These are phyloP conservation scores for Hermaeophaga mercurialis DNA, from an alignment of 2,888 invertebrate genomes.

Conservation along the genomic window DNA sequence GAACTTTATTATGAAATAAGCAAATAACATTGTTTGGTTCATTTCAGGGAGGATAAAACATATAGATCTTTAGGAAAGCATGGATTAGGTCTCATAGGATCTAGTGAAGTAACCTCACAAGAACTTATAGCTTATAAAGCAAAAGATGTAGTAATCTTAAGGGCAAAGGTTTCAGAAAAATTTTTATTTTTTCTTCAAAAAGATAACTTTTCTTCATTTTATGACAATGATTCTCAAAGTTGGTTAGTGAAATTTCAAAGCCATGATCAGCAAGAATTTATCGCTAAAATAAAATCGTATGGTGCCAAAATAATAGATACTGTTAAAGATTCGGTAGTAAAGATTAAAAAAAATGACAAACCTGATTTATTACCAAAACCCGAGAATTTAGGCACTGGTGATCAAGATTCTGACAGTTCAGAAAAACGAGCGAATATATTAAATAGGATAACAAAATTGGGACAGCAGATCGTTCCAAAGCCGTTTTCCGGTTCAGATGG, in stretches of 20 bases:
- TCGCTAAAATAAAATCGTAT: slow-evolving; percentile 35
- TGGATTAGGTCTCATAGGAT: slow-evolving; percentile 58
- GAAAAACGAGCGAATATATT: slow-evolving; percentile 58
- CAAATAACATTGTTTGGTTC: neutral
- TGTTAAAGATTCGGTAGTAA: slow-evolving; percentile 8
- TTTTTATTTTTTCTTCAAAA: slow-evolving; percentile 43
- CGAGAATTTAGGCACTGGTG: slow-evolving; percentile 8
- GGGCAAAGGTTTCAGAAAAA: slow-evolving; percentile 41
- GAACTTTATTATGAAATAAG: no score
- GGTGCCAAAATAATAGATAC: slow-evolving; percentile 35
- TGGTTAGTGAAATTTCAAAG: slow-evolving; percentile 51
- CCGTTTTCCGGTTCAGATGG: slow-evolving; percentile 33
- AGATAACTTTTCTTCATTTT: slow-evolving; percentile 48
- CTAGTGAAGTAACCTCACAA: slow-evolving; percentile 39
- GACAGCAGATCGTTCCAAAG: slow-evolving; percentile 58
- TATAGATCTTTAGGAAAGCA: slow-evolving; percentile 54
- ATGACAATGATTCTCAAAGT: slow-evolving; percentile 46
- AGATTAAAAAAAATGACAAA: slow-evolving; percentile 7
- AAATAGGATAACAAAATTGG: slow-evolving; percentile 65
- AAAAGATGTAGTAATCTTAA: slow-evolving; percentile 50
- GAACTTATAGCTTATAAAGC: slow-evolving; percentile 54
- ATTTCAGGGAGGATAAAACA: slow-evolving; percentile 48
- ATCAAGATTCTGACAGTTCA: slow-evolving; percentile 40
- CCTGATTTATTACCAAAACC: slow-evolving; percentile 28
- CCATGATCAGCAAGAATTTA: slow-evolving; percentile 44